Base-by-base conservation (phyloP, 2,113 vertebrate species). In the Gobiocypris rarus region DNA sequence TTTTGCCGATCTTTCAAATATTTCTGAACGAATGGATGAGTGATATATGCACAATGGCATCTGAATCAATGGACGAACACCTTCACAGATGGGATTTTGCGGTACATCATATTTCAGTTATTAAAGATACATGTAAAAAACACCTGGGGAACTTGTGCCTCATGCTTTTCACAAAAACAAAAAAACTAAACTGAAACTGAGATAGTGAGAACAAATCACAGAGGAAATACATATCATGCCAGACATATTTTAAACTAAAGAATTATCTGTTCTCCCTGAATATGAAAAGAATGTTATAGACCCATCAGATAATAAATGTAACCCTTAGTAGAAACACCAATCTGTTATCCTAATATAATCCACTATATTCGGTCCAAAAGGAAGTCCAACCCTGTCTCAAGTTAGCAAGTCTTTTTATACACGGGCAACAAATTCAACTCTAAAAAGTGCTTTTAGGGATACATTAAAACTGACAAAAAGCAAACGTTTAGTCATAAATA, bases 361-460 rank as follows among this genome's bases (percentile, higher is more conserved):
- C 88, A 80, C 75, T 89, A 52, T 86, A 89, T 84, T 79, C 83
- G 87, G 86, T 83, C 77, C 84, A 88, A 88, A 90, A 89, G 75
- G 38, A 88, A 88, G 83, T 85, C 71, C 85, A 83, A 83, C 85
- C 85, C 85, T 88, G 86, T 88, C 84, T 86, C 81, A 82, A 84
- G 59, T 77, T 52, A 67, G 56, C 89, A 82, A 82, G 84, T 71
- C 78, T 88, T 69, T 83, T 85, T 84, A 91, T 87, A 87, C 84
- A 73, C 87, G 90, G 89, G 85, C 88, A 87, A 88, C 88, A 85
- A 86, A 83, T 86, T 88, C 75, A 86, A 88, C 65, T 92, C 86
- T 85, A 90, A 94, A 94, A 94, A 93, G 94, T 94, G 93, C 93
- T 91, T 92, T 84, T 88, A 91, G 90, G 88, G 88, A 93, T 89